phyloP scores from a whole-genome alignment of 2,888 invertebrate species.

The Arge pagana region DNA sequence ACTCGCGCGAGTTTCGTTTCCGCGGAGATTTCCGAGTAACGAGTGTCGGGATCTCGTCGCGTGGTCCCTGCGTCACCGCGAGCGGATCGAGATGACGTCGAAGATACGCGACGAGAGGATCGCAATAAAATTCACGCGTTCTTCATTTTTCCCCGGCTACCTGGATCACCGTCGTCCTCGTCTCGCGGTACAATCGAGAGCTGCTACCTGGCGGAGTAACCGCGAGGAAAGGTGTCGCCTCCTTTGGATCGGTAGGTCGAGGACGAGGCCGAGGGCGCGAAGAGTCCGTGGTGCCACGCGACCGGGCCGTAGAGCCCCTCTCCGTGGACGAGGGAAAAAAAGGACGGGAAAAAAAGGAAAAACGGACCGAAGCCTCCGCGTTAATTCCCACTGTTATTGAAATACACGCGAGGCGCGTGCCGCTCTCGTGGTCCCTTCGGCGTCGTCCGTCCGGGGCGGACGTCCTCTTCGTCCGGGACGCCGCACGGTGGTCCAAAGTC shows the following conservation, averaged over 20 bases:
- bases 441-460: not conserved
- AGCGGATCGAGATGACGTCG: not conserved
- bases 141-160: constrained; percentile 9
- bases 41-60: not conserved
- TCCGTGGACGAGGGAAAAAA: too few relatives aligned
- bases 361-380: constrained; percentile 31
- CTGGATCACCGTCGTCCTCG: constrained; percentile 22
- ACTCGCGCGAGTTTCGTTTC: too few relatives aligned
- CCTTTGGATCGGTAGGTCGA: constrained; percentile 11
- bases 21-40: not conserved
- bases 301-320: too few relatives aligned
- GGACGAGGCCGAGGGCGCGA: constrained; percentile 2
- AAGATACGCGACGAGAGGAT: constrained; percentile 39
- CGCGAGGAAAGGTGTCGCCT: constrained; percentile 12
- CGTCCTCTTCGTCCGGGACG: not conserved
- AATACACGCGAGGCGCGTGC: constrained; percentile 45
- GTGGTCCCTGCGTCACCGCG: too few relatives aligned
- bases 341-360: constrained; percentile 6
- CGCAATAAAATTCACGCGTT: constrained; percentile 48
- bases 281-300: constrained; percentile 11
- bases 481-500: too few relatives aligned
- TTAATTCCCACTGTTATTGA: constrained; percentile 50
- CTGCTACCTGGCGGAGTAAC: constrained; percentile 37
- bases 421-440: constrained; percentile 21
- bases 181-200: constrained; percentile 36